Evolutionary conservation across 2,797 vertebrate species (phyloP), one percentile per base, ranked within the genome.

Genomic region (Myotis myotis): DNA sequence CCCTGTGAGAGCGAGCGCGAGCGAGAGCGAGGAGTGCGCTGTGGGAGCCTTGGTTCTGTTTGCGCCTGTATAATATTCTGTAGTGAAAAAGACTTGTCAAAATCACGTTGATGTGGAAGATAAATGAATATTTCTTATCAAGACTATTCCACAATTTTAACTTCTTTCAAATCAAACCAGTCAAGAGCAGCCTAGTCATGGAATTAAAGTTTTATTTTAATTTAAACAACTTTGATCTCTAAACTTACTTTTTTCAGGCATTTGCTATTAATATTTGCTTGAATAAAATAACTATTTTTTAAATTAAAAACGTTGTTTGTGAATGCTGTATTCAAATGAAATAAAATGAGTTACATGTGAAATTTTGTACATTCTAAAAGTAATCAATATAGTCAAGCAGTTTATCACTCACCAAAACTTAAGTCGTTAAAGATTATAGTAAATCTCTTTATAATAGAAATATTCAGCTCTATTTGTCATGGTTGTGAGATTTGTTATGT

Each of bases 401-500:
- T 70, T 62, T 84, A 60, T 75, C 51, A 51, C 8, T 89, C 55
- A 92, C 8, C 60, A 86, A 78, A 92, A 66, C 57, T 80, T 82
- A 93, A 71, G 49, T 85, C 44, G 62, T 64, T 94, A 49, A 75
- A 81, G 47, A 90, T 72, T 80, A 49, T 68, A 93, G 60, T 83
- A 92, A 89, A 76, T 71, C 12, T 80, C 41, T 83, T 89, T 25
- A 28, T 80, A 76, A 41, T 66, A 62, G 57, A 83, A 81, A 84
- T 22, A 91, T 49, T 88, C 28, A 51, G 15, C 30, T 85, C 11
- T 86, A 0, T 44, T 70, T 75, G 72, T 76, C 10, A 80, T 87
- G 57, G 55, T 57, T 93, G 91, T 95, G 53, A 83, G 55, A 80
- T 95, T 90, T 92, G 30, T 3, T 85, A 1, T 86, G 16, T 60